phyloP scores from a whole-genome alignment of 2,888 invertebrate species.

The Hyles lineata region DNA sequence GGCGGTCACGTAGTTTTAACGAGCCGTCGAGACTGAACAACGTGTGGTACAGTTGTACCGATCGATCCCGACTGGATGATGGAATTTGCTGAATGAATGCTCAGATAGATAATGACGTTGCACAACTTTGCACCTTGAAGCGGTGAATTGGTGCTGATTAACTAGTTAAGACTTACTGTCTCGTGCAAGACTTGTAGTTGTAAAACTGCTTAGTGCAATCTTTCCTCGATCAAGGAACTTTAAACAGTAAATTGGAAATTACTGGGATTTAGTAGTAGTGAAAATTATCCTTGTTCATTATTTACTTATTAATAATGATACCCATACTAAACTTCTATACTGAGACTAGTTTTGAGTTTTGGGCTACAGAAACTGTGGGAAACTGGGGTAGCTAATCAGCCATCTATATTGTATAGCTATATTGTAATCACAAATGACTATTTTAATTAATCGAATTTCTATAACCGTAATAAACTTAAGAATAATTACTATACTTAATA shows the following conservation, averaged over 20 bases:
- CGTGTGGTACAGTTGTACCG: conserved; percentile 44
- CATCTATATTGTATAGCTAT: too few relatives aligned
- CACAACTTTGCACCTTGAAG: background rate
- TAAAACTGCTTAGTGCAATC: background rate
- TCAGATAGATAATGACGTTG: conserved; percentile 11
- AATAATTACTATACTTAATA: too few relatives aligned
- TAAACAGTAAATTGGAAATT: background rate
- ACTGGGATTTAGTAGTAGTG: background rate
- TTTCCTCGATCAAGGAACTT: background rate
- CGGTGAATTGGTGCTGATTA: conserved; percentile 16
- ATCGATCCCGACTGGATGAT: conserved; percentile 68
- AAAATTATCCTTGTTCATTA: background rate
- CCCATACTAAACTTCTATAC: too few relatives aligned
- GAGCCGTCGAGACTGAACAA: conserved; percentile 75
- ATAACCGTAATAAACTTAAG: too few relatives aligned
- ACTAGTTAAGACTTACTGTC: background rate
- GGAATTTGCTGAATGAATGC: conserved; percentile 53
- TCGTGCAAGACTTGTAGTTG: background rate
- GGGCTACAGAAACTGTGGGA: too few relatives aligned
- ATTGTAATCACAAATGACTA: too few relatives aligned
- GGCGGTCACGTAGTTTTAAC: conserved; percentile 81
- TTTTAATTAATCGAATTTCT: too few relatives aligned
- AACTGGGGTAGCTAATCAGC: too few relatives aligned
- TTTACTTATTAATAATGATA: too few relatives aligned
- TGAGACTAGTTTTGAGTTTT: too few relatives aligned